Percentiles rank a stretch among this genome's conserved stretches.
phyloP scores from a whole-genome alignment of 2,113 vertebrate species.

The Antennarius striatus region DNA sequence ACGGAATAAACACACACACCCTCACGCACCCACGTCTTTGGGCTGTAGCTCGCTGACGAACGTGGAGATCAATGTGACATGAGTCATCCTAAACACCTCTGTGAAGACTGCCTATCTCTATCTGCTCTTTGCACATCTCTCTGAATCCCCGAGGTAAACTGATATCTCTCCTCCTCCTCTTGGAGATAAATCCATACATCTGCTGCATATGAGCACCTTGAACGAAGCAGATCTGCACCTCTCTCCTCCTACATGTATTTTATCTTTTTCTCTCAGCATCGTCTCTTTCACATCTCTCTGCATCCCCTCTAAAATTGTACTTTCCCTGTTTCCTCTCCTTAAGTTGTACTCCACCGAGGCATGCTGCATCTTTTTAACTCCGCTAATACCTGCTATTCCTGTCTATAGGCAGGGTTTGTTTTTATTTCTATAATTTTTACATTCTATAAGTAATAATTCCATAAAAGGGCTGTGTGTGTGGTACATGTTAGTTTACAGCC shows the following conservation, averaged over 20 bases:
- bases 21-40: neutral
- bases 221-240: constrained; percentile 6
- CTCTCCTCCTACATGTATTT: constrained; percentile 19
- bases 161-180: constrained; percentile 2
- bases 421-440: too few species aligned
- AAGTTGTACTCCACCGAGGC: too few species aligned
- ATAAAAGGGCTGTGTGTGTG: too few species aligned
- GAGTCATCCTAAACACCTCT: constrained; percentile 53
- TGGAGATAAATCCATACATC: constrained; percentile 31
- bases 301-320: neutral
- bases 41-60: neutral
- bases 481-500: too few species aligned
- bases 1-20: constrained; percentile 5
- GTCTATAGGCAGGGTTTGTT: too few species aligned
- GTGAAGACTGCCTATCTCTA: constrained; percentile 18
- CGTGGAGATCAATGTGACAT: constrained; percentile 44
- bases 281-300: constrained; percentile 6
- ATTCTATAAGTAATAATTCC: too few species aligned
- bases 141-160: constrained; percentile 12
- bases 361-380: too few species aligned
- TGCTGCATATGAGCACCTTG: constrained; percentile 8
- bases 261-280: constrained; percentile 16
- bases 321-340: neutral
- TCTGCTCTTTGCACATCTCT: constrained; percentile 17
- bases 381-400: too few species aligned